Evolutionary conservation across 2,113 vertebrate genomes (phyloP), one percentile per base, ranked within the genome.

Genomic region (Solenodon paradoxus): DNA sequence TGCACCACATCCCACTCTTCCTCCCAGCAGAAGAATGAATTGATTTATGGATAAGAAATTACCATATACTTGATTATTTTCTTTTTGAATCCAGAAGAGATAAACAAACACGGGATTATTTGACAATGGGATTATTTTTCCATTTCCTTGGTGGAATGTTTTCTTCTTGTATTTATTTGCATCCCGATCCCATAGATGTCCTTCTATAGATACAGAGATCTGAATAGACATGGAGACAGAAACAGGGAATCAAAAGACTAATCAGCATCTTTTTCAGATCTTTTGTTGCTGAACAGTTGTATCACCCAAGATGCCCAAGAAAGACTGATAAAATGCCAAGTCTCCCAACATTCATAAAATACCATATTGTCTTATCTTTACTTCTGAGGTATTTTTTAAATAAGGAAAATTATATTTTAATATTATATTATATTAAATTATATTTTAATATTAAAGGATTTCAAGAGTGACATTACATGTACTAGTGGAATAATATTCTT

Each of bases 401-500:
- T 92, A 72, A 80, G 12, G 47, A 94, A 86, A 85, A 71, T 77
- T 81, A 49, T 40, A 30, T 53, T 69, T 2, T 1, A 16, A 19
- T 30, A 79, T 8, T 35, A 28, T 81, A 71, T 77, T 81, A 49
- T 40, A 30, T 53, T 69, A n/a, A 85, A 71, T 77, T 81, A 49
- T 40, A 30, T 53, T 69, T 2, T 1, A 16, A 19, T 30, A 79
- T 8, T 35, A 28, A 90, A 40, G 15, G 59, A 74, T 91, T 92
- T 78, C 80, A 61, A 82, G 35, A 71, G 45, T 93, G 38, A 88
- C 16, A 84, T 75, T 96, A 42, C 28, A 71, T 77, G 47, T 90
- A 61, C 47, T 80, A 80, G 83, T 66, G 40, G 20, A 94, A 86
- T 64, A 92, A 92, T 75, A 84, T 35, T 88, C 45, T 84, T 87